Conservation (phyloP, 2,113 vertebrate species). For the Syrrhaptes paradoxus region DNA sequence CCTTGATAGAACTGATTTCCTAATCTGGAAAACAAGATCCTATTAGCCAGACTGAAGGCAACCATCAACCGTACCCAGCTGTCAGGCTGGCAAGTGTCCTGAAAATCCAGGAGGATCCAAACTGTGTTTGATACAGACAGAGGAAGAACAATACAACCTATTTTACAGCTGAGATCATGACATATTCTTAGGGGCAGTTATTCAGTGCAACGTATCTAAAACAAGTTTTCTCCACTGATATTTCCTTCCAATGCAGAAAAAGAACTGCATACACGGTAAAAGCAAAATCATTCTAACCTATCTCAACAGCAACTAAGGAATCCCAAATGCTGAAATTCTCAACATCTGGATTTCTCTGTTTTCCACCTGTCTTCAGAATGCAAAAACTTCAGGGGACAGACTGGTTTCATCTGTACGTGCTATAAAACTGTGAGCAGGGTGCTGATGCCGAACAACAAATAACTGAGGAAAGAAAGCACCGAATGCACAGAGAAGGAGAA, state of each 20-base stretch:
- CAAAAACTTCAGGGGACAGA: not conserved
- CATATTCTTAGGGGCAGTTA: conserved; percentile 4
- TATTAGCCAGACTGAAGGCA: not conserved
- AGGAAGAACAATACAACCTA: conserved; percentile 1
- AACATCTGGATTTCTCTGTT: not conserved
- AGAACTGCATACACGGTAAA: not conserved
- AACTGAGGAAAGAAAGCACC: not conserved
- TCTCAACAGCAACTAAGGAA: not conserved
- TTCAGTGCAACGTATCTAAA: not conserved
- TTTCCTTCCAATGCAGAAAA: not conserved
- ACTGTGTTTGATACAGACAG: not conserved
- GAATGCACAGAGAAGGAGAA: not conserved
- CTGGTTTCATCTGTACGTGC: not conserved
- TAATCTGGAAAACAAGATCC: not conserved
- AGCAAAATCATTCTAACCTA: not conserved
- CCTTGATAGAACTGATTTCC: not conserved
- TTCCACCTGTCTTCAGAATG: not conserved
- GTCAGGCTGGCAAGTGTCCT: conserved; percentile 7
- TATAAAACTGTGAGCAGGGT: not conserved
- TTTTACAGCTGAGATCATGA: conserved; percentile 22
- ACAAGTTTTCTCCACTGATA: not conserved
- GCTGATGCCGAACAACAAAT: not conserved
- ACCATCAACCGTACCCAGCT: not conserved
- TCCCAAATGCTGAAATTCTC: not conserved
- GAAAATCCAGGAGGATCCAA: not conserved